phyloP scores from a whole-genome alignment of 2,113 vertebrate genomes.

The Myiozetetes cayanensis region DNA sequence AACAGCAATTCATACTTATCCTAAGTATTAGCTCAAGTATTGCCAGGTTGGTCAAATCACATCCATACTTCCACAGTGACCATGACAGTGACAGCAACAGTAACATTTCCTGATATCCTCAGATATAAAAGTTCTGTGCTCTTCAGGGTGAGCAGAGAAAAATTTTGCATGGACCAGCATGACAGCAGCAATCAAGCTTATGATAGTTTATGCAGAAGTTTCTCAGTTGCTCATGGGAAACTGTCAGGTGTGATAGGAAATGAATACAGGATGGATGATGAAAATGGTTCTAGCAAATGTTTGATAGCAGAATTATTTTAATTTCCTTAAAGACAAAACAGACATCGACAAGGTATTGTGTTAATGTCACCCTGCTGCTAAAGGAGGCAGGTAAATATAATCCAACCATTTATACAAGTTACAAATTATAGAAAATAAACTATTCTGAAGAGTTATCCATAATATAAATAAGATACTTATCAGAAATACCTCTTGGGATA shows the following conservation, averaged over 20 bases:
- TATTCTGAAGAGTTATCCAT: not conserved
- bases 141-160: not conserved
- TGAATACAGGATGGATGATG: not conserved
- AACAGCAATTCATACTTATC: not conserved
- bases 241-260: not conserved
- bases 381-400: not conserved
- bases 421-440: not conserved
- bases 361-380: not conserved
- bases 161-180: constrained; percentile 13
- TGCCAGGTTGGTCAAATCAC: not conserved
- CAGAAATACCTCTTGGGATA: not conserved
- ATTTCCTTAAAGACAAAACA: not conserved
- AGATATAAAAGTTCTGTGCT: not conserved
- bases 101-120: not conserved
- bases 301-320: not conserved
- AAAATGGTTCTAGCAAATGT: not conserved
- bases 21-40: not conserved
- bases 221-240: constrained; percentile 30
- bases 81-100: constrained; percentile 15
- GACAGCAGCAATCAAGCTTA: not conserved
- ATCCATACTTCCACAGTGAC: not conserved
- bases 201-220: not conserved
- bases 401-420: not conserved
- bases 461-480: not conserved
- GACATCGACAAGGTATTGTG: not conserved